These are phyloP conservation scores for Phoenicopterus ruber DNA, from an alignment of 2,113 vertebrate species.

Conservation along the genomic window DNA sequence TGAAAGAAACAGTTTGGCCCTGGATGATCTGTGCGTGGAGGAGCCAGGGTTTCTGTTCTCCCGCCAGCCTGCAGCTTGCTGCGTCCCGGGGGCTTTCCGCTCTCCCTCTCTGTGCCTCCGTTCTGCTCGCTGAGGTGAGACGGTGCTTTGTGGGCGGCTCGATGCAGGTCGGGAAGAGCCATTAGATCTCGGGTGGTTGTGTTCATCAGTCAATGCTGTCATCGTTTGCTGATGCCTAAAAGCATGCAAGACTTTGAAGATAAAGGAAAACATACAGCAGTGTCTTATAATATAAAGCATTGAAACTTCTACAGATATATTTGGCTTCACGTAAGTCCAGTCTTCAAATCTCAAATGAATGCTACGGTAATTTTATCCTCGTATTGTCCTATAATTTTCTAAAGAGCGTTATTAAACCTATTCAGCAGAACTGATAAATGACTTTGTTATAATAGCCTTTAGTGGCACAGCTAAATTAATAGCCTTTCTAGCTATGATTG, in stretches of 20 bases:
- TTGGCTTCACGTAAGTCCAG: neutral
- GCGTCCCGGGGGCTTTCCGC: neutral
- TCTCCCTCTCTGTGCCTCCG: neutral
- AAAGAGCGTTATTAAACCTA: neutral
- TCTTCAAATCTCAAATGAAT: neutral
- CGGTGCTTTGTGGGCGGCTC: neutral
- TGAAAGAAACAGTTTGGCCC: neutral
- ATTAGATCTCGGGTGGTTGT: accelerated
- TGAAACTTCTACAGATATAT: neutral
- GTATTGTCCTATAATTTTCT: constrained; percentile 3
- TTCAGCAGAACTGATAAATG: constrained; percentile 36
- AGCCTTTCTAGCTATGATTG: neutral
- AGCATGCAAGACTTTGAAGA: neutral
- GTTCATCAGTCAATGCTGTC: neutral
- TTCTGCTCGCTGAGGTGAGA: neutral
- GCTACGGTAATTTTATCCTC: neutral
- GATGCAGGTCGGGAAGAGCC: neutral
- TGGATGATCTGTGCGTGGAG: neutral
- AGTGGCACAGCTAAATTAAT: constrained; percentile 11
- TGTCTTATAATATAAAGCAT: neutral
- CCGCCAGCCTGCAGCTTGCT: neutral
- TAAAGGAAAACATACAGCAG: neutral
- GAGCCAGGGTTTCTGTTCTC: neutral
- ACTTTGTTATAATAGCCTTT: constrained; percentile 1
- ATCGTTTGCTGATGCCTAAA: accelerated